Base-by-base conservation (phyloP, 2,113 vertebrate species). In the Chunga burmeisteri region DNA sequence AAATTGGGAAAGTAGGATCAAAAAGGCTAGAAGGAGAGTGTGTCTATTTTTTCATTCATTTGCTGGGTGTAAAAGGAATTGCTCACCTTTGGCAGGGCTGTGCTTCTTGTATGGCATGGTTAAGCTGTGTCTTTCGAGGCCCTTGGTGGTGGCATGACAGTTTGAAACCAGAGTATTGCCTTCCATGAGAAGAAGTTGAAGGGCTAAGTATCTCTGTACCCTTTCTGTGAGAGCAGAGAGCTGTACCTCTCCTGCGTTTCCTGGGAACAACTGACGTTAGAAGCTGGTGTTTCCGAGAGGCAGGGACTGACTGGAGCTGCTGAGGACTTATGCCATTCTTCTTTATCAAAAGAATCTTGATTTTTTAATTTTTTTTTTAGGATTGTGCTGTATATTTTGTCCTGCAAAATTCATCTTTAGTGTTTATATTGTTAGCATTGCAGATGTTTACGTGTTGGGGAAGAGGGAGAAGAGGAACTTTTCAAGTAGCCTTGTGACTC, bases 241-340 rank as follows among this genome's bases (percentile, higher is more conserved):
- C 53, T 56, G 23, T 40, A 20, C 9, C 17, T 63, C 42, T 73
- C 36, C 22, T 62, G 23, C 0, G 0, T 53, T 89, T 32, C 23
- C 46, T 68, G 77, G 47, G 47, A 71, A 12, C 23, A 16, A 9
- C 22, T 19, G n/a, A 3, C 0, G 0, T 42, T 36, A 27, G 53
- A 40, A 70, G 21, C 38, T 87, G 46, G 20, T 53, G 42, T 46
- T 65, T 61, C 29, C 78, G 73, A 81, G 68, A 50, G 44, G 17
- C 53, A 61, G 36, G 25, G 42, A 2, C 52, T 55, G 88, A 30
- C 56, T 67, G 44, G 32, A 77, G 12, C 77, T 91, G 42, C 58
- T 68, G 36, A 44, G 63, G 44, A 17, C 58, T 47, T 46, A 16
- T 70, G 55, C 25, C 11, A 4, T 40, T 90, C n/a, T 71, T 53